Evolutionary conservation across 1,140 invertebrate genomes (phyloP).

Genomic region (Saccostrea cuccullata): DNA sequence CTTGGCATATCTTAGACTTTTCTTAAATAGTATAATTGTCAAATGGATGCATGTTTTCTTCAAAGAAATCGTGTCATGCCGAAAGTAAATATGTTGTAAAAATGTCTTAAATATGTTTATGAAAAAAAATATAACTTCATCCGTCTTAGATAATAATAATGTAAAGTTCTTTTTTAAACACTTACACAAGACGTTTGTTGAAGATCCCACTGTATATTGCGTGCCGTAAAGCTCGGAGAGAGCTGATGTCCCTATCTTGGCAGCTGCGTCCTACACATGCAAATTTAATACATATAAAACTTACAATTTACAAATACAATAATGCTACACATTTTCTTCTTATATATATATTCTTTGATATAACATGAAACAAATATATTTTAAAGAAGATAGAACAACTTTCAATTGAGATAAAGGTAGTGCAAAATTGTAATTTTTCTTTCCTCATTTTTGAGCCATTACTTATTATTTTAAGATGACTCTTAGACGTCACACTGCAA

Average conservation of each 20-base stretch:
- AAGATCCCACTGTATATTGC: constrained; percentile 55
- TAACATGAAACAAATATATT: background rate
- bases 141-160: background rate
- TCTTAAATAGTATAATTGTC: no score
- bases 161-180: constrained; percentile 4
- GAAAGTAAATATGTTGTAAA: background rate
- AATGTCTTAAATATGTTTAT: background rate
- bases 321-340: no score
- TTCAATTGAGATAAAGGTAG: background rate
- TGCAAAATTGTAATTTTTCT: background rate
- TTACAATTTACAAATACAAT: background rate
- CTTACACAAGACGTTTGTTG: constrained; percentile 64
- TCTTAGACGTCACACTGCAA: background rate
- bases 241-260: constrained; percentile 34
- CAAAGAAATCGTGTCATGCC: background rate
- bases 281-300: background rate
- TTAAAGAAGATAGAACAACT: background rate
- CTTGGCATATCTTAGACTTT: no score
- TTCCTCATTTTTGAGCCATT: background rate
- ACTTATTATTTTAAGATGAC: background rate
- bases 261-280: constrained; percentile 52
- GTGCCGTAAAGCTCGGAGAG: constrained; percentile 41
- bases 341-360: no score
- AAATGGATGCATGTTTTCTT: no score
- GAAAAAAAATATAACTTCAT: background rate